Base-by-base conservation (phyloP, 2,113 vertebrate genomes). In the Ictalurus punctatus region DNA sequence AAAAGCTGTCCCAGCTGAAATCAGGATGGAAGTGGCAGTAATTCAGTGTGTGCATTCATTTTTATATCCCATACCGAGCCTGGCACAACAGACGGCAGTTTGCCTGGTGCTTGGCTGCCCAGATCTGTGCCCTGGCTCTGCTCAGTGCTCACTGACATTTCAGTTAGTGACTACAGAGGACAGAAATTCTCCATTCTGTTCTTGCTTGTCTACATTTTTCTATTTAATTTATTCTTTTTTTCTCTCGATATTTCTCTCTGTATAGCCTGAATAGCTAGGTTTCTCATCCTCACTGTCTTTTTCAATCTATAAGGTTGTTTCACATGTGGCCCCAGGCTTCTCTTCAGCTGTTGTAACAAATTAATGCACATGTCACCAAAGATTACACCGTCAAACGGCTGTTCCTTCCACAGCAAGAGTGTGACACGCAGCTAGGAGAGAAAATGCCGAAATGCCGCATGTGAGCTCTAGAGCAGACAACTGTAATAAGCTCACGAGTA, bases 311-410 rank as follows among this genome's bases (percentile, higher is more conserved):
- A 73, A 67, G 44, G 54, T 59, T 23, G 76, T 16, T 76, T 61
- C 93, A 89, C 85, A 80, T 85, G 91, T 89, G 92, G 94, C 95
- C 94, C 88, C 92, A 86, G 94, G 95, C 94, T 92, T 91, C 91
- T 92, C 92, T 91, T 93, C 91, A 91, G 91, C 94, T 93, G 94
- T 95, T 95, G 94, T 95, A 94, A 93, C 94, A 94, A 94, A 96
- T 96, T 95, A 96, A 95, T 95, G 95, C 94, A 94, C 93, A 95
- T 96, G 95, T 95, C 95, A 94, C 88, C 92, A 92, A 92, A 93
- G 95, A 95, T 95, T 94, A 94, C 87, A 88, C 79, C 65, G 91
- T 92, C 93, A 92, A 93, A 91, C 65, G 88, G 89, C 88, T 90
- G 84, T 74, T 88, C 69, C 37, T 69, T 89, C 92, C 93, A 92